Base-by-base conservation (phyloP, 2,888 invertebrate genomes). In the Pollenia angustigena region DNA sequence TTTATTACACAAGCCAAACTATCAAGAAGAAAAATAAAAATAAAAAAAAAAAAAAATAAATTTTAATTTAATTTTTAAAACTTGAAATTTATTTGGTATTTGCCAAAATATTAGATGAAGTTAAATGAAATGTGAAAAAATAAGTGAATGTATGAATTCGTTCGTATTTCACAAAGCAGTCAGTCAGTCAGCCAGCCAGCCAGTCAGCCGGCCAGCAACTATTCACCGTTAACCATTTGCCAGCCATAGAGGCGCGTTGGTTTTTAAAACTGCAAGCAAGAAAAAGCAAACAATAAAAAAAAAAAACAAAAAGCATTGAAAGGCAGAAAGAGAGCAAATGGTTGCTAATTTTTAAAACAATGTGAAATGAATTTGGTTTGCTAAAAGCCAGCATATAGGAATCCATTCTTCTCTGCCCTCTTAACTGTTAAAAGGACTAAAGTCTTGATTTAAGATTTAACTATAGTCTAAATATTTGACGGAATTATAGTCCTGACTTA, bases 241-340 rank as follows among this genome's bases (percentile, higher is more conserved):
- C 81, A 87, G 87, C 87, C 87, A 84, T 44, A 62, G 62, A 75
- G 87, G 81, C 87, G 87, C 87, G 81, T 58, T 62, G 32, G 62
- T 52, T 79, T 81, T 32, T 11, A 74, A 78, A 50, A 68, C 16
- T 23, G 3, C 2, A 23, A 23, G 23, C 23, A 23, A 23, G 2
- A 23, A 23, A 23, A 23, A 23, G 2, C 1, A 23, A 23, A 23
- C 1, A 23, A 23, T 2, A 23, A 23, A 6, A 32, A 32, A 32
- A 32, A 32, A 6, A 32, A 32, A 32, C 4, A 32, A 4, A 66
- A 32, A 60, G n/a, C 42, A 32, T 6, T 32, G 32, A 32, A 32
- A 32, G 32, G 32, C 32, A 32, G 32, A 32, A 32, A 32, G 32
- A 32, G 32, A 32, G 32, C 4, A 32, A 32, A 32, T 32, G 6